A percentile compares a stretch with the other conserved stretches of the same genome.
Conservation (phyloP, 2,113 vertebrate genomes). For the Baryphthengus martii region DNA sequence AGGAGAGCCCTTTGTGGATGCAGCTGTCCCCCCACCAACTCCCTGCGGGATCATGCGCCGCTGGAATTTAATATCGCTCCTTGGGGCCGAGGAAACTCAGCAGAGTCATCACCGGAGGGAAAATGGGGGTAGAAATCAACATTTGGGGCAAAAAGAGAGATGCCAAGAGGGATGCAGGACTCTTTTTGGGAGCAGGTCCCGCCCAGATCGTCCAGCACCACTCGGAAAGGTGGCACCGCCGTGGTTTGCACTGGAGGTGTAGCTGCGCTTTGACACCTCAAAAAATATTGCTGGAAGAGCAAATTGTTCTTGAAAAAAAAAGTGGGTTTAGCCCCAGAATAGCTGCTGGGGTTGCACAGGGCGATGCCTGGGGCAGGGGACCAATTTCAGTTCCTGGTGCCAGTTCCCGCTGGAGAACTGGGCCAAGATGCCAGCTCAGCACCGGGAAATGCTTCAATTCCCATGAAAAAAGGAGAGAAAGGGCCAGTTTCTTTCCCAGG, state of each 20-base stretch:
- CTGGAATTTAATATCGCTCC: not conserved
- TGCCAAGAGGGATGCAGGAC: accelerated
- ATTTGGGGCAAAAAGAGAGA: not conserved
- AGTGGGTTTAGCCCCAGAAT: accelerated
- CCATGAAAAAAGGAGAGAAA: not conserved
- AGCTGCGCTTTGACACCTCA: not conserved
- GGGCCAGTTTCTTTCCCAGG: accelerated
- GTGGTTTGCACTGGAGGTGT: accelerated
- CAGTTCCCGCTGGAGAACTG: not conserved
- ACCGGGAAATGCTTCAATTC: not conserved
- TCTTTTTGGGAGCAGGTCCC: not conserved
- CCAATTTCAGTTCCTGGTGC: not conserved
- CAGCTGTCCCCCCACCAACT: not conserved
- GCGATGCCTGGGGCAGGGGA: not conserved
- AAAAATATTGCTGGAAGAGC: accelerated
- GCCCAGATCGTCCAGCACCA: not conserved
- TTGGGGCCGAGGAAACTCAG: not conserved
- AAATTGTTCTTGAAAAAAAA: accelerated
- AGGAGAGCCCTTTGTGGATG: not conserved
- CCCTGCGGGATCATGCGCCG: not conserved
- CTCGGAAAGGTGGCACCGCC: no score
- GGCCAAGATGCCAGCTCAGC: not conserved
- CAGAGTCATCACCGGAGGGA: accelerated
- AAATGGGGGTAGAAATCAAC: not conserved
- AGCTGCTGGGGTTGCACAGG: accelerated